Percentiles rank a stretch among this genome's conserved stretches.
Evolutionary conservation across 2,797 vertebrate genomes (phyloP).

Genomic region (Coilia nasus): DNA sequence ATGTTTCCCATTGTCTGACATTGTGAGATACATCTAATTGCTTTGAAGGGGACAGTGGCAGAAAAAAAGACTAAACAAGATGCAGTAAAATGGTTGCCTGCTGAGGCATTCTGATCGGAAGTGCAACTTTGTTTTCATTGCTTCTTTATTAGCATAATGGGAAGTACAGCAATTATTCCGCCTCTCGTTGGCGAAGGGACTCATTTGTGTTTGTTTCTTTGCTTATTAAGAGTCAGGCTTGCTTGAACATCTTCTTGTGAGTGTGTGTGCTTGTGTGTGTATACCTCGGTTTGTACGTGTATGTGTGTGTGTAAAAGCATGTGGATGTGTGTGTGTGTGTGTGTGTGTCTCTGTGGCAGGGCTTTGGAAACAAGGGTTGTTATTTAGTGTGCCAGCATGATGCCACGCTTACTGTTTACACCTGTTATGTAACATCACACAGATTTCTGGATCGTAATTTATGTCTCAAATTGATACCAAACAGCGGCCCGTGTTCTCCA

Average conservation of each 20-base stretch:
- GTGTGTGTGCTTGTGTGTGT: conserved; percentile 37
- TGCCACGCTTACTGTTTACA: conserved; percentile 48
- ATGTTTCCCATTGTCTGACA: conserved; percentile 59
- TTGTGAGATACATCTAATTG: conserved; percentile 65
- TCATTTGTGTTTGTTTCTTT: conserved; percentile 57
- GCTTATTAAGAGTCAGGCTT: conserved; percentile 55
- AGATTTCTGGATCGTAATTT: conserved; percentile 51
- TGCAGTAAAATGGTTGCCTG: conserved; percentile 50
- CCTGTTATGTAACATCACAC: conserved; percentile 49
- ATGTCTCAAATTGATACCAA: conserved; percentile 52
- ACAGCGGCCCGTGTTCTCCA: conserved; percentile 46
- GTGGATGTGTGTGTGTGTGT: conserved; percentile 36
- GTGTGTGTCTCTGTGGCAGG: conserved; percentile 30
- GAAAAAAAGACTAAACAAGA: conserved; percentile 33
- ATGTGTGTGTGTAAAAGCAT: conserved; percentile 30
- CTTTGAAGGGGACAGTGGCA: conserved; percentile 53
- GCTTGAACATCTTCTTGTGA: conserved; percentile 38
- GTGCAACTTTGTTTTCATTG: conserved; percentile 60
- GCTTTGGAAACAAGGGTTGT: conserved; percentile 21
- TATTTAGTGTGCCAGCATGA: conserved; percentile 36
- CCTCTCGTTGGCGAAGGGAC: conserved; percentile 61
- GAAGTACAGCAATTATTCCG: conserved; percentile 65
- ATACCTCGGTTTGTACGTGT: conserved; percentile 33
- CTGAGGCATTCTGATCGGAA: conserved; percentile 52
- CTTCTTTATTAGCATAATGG: conserved; percentile 68